Conservation (phyloP, 1,140 invertebrate genomes). For the Drosophila mojavensis region DNA sequence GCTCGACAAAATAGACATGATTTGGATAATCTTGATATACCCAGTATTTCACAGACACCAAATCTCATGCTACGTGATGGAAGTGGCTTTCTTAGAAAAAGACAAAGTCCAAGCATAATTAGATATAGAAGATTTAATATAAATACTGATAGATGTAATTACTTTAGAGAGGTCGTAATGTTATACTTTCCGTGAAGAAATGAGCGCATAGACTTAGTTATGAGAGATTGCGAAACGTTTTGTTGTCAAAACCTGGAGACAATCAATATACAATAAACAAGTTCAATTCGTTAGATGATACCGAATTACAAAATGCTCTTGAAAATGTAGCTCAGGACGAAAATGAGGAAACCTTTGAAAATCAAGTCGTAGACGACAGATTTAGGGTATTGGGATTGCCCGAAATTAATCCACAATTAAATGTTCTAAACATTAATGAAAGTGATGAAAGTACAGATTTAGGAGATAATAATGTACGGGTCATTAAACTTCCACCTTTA, state of each 20-base stretch:
- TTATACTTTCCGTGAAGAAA: neutral
- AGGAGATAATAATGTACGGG: too few relatives aligned
- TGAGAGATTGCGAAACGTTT: neutral
- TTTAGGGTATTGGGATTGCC: neutral
- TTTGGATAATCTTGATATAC: neutral
- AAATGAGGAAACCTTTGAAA: too few relatives aligned
- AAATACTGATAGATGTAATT: neutral
- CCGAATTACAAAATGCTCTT: too few relatives aligned
- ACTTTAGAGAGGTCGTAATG: constrained; percentile 4
- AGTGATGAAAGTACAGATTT: neutral
- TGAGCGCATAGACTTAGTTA: neutral
- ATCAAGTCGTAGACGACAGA: too few relatives aligned
- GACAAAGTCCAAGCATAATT: neutral
- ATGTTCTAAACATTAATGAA: neutral
- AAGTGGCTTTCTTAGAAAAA: neutral
- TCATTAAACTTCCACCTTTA: too few relatives aligned
- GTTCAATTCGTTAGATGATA: too few relatives aligned
- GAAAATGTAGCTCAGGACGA: too few relatives aligned
- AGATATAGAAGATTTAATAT: neutral
- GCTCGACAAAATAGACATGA: neutral
- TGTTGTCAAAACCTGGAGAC: too few relatives aligned
- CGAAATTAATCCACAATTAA: neutral
- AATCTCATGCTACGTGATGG: neutral
- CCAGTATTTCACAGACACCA: neutral
- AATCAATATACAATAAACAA: too few relatives aligned